Conservation (phyloP, 1,140 invertebrate genomes). For the Lanistes nyassanus region DNA sequence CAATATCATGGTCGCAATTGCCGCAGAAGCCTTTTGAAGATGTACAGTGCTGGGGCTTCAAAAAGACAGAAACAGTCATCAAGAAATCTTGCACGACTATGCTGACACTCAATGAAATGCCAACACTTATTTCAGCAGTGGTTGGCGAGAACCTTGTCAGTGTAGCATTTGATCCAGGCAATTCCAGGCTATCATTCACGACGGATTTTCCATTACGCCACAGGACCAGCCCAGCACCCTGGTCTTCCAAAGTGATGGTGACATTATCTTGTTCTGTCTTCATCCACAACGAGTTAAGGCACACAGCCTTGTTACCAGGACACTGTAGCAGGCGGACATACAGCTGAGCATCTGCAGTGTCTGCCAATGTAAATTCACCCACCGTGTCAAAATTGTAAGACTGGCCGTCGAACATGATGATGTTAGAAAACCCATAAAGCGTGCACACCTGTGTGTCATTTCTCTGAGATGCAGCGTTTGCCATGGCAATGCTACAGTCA, state of each 20-base stretch:
- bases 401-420: constrained; percentile 47
- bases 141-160: constrained; percentile 24
- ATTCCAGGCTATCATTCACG: constrained; percentile 15
- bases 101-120: constrained; percentile 20
- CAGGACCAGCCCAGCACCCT: neutral
- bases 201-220: constrained; percentile 27
- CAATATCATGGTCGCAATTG: constrained; percentile 37
- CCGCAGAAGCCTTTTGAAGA: constrained; percentile 33
- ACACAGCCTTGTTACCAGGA: constrained; percentile 23
- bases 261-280: constrained; percentile 24
- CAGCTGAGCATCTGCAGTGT: constrained; percentile 7
- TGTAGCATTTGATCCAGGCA: neutral
- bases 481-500: constrained; percentile 35
- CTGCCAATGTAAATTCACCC: constrained; percentile 33
- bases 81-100: constrained; percentile 19
- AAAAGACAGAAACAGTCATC: constrained; percentile 20
- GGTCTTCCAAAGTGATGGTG: constrained; percentile 22
- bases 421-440: constrained; percentile 33
- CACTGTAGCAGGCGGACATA: constrained; percentile 29
- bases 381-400: constrained; percentile 29
- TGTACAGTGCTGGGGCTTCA: constrained; percentile 19
- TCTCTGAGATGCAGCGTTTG: neutral
- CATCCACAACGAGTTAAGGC: constrained; percentile 35
- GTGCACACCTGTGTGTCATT: constrained; percentile 28
- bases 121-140: constrained; percentile 13